Evolutionary conservation across 2,888 invertebrate species (phyloP), one percentile per base, ranked within the genome.

Genomic region (Dysmachus trigonus): DNA sequence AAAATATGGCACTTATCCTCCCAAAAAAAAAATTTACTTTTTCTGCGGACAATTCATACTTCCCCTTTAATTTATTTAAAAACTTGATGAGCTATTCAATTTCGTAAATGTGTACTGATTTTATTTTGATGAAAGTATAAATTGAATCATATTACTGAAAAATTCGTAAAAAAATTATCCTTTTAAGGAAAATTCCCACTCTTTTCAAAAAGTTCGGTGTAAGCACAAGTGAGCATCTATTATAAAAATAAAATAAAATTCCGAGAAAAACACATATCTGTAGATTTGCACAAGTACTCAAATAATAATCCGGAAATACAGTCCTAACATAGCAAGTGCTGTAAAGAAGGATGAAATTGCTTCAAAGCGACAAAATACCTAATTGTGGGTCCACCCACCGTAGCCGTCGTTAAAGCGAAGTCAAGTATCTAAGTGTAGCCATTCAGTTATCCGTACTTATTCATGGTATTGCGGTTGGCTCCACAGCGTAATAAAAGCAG

Each of bases 391-490:
- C 53, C 81, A 18, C 81, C 53, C 53, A 81, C 47, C 41, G 30
- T 18, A 27, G 53, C 30, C 53, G 51, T 33, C 47, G 47, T 41
- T 31, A 27, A 53, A 31, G 47, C n/a, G 79, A 79, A 53, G n/a
- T 38, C 72, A 41, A 83, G 72, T 83, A 47, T 72, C 38, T 72
- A 72, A 72, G 72, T 83, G 72, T 53, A 72, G 41, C 83, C 41
- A 83, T 83, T 72, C 72, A 72, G 72, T 83, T 83, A 82, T 62
- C 81, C 83, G 72, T 72, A 71, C 47, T 83, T 83, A 83, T 83
- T 83, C 83, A 83, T 83, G 83, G 72, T 27, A 72, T 62, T 83
- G 83, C 83, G 83, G 83, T 83, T 72, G 83, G 38, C 41, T 83
- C 81, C 72, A 38, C 41, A 72, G 38, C 41, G 72, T 30, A 72